A percentile compares a stretch with the other conserved stretches of the same genome.
Evolutionary conservation across 2,797 vertebrate genomes (phyloP).

Genomic region (Takifugu ocellatus): DNA sequence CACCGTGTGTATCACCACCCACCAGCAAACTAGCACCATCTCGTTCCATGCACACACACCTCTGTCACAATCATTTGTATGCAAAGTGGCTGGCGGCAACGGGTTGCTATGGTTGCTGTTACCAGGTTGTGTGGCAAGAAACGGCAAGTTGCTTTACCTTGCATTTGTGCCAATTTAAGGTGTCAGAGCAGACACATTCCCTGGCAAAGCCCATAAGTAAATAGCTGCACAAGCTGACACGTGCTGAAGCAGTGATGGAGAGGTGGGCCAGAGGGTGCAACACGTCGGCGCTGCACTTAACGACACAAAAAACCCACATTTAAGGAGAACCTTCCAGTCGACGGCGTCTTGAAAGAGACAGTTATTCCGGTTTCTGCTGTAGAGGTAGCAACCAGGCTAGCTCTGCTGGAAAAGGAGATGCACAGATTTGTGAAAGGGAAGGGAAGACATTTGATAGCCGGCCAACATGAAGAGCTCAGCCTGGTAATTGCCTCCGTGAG

Average conservation of each 20-base stretch:
- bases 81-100: constrained; percentile 57
- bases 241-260: not conserved
- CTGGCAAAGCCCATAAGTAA: constrained; percentile 15
- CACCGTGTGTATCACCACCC: constrained; percentile 54
- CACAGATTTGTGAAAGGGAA: constrained; percentile 28
- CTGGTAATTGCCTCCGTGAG: constrained; percentile 58
- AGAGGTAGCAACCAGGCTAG: constrained; percentile 22
- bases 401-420: constrained; percentile 7
- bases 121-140: constrained; percentile 65
- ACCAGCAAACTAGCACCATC: constrained; percentile 62
- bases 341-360: not conserved
- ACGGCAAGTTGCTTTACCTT: constrained; percentile 46
- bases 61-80: constrained; percentile 66
- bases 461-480: constrained; percentile 57
- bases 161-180: constrained; percentile 40
- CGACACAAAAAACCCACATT: constrained; percentile 6
- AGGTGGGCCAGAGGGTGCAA: not conserved
- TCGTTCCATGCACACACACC: constrained; percentile 55
- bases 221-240: constrained; percentile 5
- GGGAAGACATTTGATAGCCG: constrained; percentile 50
- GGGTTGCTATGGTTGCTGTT: constrained; percentile 71
- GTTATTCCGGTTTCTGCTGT: not conserved
- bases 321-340: constrained; percentile 9
- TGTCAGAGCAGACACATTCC: constrained; percentile 19
- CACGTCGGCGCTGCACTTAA: constrained; percentile 1